Evolutionary conservation across 1,140 invertebrate genomes (phyloP).

Genomic region (Lerema accius): DNA sequence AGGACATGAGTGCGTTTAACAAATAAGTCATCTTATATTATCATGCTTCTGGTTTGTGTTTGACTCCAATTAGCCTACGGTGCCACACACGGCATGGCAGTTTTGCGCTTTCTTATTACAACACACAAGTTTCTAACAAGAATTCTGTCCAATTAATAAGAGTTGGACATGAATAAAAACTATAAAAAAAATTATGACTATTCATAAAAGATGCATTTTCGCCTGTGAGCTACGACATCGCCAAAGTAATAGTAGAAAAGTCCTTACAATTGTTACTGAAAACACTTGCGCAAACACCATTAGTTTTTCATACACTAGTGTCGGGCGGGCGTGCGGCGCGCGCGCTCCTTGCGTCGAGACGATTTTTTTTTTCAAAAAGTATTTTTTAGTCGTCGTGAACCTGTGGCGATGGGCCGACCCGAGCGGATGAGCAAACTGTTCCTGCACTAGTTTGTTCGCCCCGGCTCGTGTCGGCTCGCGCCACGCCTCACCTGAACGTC

Average conservation of each 20-base stretch:
- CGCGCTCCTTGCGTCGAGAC: slow-evolving; percentile 41
- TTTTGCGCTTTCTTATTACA: too few species aligned
- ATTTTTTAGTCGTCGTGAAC: slow-evolving; percentile 13
- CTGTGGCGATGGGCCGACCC: slow-evolving; percentile 65
- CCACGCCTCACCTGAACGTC: slow-evolving; percentile 40
- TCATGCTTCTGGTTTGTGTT: too few species aligned
- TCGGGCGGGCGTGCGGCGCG: slow-evolving; percentile 50
- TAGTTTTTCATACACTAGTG: slow-evolving; percentile 57
- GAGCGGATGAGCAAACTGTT: slow-evolving; percentile 82
- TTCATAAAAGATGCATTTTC: slow-evolving; percentile 8
- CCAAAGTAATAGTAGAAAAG: slow-evolving; percentile 76
- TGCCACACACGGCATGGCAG: too few species aligned
- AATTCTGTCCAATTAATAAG: too few species aligned
- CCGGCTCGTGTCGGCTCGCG: slow-evolving; percentile 78
- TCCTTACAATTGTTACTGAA: slow-evolving; percentile 77
- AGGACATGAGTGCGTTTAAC: too few species aligned
- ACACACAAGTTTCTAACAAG: too few species aligned
- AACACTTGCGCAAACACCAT: slow-evolving; percentile 76
- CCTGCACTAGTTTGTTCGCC: slow-evolving; percentile 80
- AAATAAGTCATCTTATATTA: too few species aligned
- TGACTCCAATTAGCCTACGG: too few species aligned
- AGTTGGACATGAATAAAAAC: too few species aligned
- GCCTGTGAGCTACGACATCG: slow-evolving; percentile 49
- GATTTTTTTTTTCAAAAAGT: slow-evolving; percentile 27
- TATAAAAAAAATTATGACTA: too few species aligned